Evolutionary conservation across 2,888 invertebrate species (phyloP).

Genomic region (Plusia festucae): DNA sequence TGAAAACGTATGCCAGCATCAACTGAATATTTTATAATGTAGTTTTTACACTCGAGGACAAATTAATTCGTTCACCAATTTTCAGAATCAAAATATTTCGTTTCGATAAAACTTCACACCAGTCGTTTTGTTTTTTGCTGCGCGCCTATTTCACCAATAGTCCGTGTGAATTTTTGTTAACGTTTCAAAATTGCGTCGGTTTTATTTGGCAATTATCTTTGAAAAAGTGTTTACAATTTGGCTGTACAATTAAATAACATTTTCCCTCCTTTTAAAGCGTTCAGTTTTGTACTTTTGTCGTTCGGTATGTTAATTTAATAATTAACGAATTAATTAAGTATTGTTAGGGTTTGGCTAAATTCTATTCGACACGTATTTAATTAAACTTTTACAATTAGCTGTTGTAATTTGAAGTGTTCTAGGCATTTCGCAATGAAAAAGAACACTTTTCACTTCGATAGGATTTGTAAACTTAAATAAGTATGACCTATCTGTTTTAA

Average conservation of each 20-base stretch:
- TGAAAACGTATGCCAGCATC: slow-evolving; percentile 56
- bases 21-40: slow-evolving; percentile 60
- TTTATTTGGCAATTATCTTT: not conserved
- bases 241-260: not conserved
- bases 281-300: not conserved
- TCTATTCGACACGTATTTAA: too few relatives aligned
- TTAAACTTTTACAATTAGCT: too few relatives aligned
- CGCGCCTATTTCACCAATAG: slow-evolving; percentile 15
- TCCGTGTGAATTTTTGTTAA: slow-evolving; percentile 15
- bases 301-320: not conserved
- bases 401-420: too few relatives aligned
- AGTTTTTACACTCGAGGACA: slow-evolving; percentile 48
- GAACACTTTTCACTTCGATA: too few relatives aligned
- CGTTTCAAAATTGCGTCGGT: not conserved
- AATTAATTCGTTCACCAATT: slow-evolving; percentile 30
- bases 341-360: too few relatives aligned
- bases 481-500: too few relatives aligned
- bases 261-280: not conserved
- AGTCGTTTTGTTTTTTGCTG: slow-evolving; percentile 19
- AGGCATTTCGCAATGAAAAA: too few relatives aligned
- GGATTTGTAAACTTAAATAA: too few relatives aligned
- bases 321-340: not conserved
- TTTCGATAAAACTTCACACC: slow-evolving; percentile 28
- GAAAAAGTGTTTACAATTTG: not conserved
- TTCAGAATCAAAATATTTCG: slow-evolving; percentile 18